Evolutionary conservation across 2,113 vertebrate genomes (phyloP), one percentile per base, ranked within the genome.

Genomic region (Tringa solitaria): DNA sequence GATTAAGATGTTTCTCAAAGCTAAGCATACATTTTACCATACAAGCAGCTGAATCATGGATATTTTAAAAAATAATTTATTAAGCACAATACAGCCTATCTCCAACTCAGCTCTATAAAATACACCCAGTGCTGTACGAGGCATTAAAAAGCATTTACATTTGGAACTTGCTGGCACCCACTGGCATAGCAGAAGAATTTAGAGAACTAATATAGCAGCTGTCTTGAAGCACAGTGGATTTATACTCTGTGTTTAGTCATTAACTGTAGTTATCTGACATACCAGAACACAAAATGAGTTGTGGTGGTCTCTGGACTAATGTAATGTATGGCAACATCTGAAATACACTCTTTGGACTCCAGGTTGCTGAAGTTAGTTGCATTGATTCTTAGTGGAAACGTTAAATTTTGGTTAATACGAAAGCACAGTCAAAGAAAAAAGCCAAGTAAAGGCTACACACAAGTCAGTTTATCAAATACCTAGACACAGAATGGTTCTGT

Each of bases 41-140:
- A 77, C 65, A 95, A 84, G 63, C 46, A 96, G 87, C 77, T 81
- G 60, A 89, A 85, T 82, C 77, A 77, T 53, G 70, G 85, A 61
- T 94, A 93, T 90, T 88, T 69, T 78, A 45, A 84, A 84, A 93
- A 91, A 33, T n/a, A 85, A 43, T 94, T 95, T 95, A 92, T 87
- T 50, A 95, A 89, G 81, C 64, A 88, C 35, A 81, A 84, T 61
- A 95, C 5, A 90, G 60, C 56, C 7, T 61, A 72, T 93, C 90
- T 96, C 73, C 69, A 92, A 74, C 51, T 63, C 53, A 80, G 87
- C 73, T 76, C 83, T 94, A 74, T 35, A 87, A 93, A 95, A 89
- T 4, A 51, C 32, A 53, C 37, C 63, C 53, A 94, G 50, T 68
- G 76, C 76, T 61, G 16, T 50, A 77, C 15, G 90, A 81, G 90